A percentile compares a stretch with the other conserved stretches of the same genome.
These are phyloP conservation scores for Bathybates hornii DNA, from an alignment of 2,113 vertebrate genomes.

Conservation along the genomic window DNA sequence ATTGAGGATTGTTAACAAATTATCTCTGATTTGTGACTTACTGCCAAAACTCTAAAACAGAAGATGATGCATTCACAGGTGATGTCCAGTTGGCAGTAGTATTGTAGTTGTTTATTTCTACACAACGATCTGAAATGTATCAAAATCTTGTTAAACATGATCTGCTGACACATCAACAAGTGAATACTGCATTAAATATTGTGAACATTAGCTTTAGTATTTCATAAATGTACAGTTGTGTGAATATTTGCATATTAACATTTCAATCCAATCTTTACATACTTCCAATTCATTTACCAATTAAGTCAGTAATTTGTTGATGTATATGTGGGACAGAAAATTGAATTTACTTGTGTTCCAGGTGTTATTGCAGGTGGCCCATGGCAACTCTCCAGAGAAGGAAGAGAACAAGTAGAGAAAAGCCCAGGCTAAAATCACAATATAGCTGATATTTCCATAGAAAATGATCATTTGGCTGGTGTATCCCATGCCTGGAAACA, in stretches of 20 bases:
- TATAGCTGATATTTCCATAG: constrained; percentile 55
- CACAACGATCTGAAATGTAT: constrained; percentile 75
- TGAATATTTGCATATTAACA: not conserved
- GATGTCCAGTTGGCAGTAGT: constrained; percentile 41
- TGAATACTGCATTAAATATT: not conserved
- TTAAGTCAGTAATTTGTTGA: not conserved
- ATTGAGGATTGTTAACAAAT: not conserved
- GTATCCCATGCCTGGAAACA: constrained; percentile 55
- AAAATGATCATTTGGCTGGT: constrained; percentile 54
- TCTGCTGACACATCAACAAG: not conserved
- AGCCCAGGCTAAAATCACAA: constrained; percentile 63
- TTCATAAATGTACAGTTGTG: not conserved
- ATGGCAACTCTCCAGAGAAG: constrained; percentile 79
- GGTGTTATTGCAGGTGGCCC: constrained; percentile 79
- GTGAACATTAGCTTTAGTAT: not conserved
- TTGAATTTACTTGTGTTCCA: constrained; percentile 82
- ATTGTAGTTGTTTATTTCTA: constrained; percentile 70
- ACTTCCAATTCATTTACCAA: not conserved
- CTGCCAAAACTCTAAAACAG: constrained; percentile 89
- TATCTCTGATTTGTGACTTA: constrained; percentile 61
- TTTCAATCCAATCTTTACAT: not conserved
- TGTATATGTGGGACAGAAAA: not conserved
- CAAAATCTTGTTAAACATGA: not conserved
- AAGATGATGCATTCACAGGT: constrained; percentile 72
- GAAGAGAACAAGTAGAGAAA: constrained; percentile 84